These are phyloP conservation scores for Chrosomus eos DNA, from an alignment of 2,797 vertebrate species.

Conservation along the genomic window DNA sequence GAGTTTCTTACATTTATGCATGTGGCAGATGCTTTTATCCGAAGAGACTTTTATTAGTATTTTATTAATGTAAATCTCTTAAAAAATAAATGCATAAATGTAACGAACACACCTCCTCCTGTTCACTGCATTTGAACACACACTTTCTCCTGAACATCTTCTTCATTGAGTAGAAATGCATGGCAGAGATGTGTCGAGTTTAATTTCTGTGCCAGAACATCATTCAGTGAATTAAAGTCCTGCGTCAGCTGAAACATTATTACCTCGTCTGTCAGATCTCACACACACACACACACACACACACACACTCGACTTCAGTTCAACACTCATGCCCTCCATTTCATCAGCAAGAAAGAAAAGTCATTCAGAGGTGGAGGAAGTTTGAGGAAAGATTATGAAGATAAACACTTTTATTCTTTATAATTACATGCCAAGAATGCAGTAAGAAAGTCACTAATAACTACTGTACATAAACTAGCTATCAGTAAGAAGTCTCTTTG, in stretches of 20 bases:
- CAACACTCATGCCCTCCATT: not conserved
- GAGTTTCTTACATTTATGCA: not conserved
- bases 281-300: too few species aligned
- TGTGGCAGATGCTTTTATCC: not conserved
- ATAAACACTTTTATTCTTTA: not conserved
- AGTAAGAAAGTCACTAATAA: not conserved
- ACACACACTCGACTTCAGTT: not conserved
- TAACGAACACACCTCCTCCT: not conserved
- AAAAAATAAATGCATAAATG: not conserved
- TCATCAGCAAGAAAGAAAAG: not conserved
- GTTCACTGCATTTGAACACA: not conserved
- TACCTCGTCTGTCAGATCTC: not conserved
- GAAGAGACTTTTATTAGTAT: not conserved
- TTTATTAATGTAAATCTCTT: not conserved
- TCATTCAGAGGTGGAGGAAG: not conserved
- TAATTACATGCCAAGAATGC: not conserved
- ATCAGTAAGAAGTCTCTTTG: too few species aligned
- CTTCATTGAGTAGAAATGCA: not conserved
- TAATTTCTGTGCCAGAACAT: conserved; percentile 22
- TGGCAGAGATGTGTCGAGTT: not conserved
- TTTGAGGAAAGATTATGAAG: not conserved
- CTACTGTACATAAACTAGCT: too few species aligned
- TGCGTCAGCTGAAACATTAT: not conserved
- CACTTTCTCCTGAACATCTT: not conserved
- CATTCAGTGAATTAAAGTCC: conserved; percentile 17